Percentiles rank a stretch among this genome's conserved stretches.
Evolutionary conservation across 1,140 invertebrate species (phyloP).

Genomic region (Dryas iulia): DNA sequence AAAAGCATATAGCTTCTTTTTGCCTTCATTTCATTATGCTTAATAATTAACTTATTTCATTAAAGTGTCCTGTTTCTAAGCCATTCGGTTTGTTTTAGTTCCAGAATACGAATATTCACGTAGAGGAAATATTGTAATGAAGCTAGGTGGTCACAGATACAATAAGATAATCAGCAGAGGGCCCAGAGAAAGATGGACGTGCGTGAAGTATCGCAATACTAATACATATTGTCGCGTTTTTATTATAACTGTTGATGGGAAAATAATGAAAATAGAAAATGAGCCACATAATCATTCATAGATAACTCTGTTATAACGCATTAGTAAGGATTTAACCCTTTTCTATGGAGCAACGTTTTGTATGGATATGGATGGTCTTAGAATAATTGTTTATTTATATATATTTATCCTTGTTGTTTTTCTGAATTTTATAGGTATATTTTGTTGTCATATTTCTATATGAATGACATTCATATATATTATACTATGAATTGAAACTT

Average conservation of each 20-base stretch:
- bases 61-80: not conserved
- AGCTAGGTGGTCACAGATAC: conserved; percentile 42
- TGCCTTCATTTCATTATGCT: not conserved
- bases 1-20: too few species aligned
- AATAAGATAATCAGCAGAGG: conserved; percentile 38
- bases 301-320: not conserved
- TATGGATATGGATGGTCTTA: too few species aligned
- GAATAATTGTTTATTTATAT: too few species aligned
- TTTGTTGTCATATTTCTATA: too few species aligned
- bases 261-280: conserved; percentile 28
- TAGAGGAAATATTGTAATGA: conserved; percentile 44
- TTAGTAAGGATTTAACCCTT: too few species aligned
- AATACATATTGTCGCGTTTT: conserved; percentile 31
- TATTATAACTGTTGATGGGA: conserved; percentile 32
- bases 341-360: too few species aligned
- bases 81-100: conserved; percentile 28
- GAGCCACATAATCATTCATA: conserved; percentile 39
- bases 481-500: too few species aligned
- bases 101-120: conserved; percentile 33
- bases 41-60: too few species aligned
- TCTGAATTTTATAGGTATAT: too few species aligned
- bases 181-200: conserved; percentile 36
- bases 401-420: too few species aligned
- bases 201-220: conserved; percentile 27
- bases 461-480: too few species aligned